Conservation (phyloP, 2,888 invertebrate genomes). For the Eugnorisma glareosa region DNA sequence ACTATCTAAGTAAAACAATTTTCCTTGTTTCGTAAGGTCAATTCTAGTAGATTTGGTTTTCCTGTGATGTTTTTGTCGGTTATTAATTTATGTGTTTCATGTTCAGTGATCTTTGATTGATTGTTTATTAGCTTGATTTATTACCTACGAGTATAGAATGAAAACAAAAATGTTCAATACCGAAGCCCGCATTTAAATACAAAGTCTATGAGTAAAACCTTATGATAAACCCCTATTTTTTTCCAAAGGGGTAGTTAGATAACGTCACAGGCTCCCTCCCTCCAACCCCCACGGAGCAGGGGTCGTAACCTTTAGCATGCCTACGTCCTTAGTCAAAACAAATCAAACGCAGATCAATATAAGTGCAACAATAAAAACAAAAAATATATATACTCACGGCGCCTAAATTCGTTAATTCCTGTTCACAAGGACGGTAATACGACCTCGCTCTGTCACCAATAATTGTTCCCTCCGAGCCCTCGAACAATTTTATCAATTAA, state of each 20-base stretch:
- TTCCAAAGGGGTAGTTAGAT: slow-evolving; percentile 79
- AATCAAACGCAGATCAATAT: slow-evolving; percentile 80
- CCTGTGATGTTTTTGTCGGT: background rate
- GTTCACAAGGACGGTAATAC: slow-evolving; percentile 50
- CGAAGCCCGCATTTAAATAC: background rate
- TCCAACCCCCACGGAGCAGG: slow-evolving; percentile 73
- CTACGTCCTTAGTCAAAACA: slow-evolving; percentile 77
- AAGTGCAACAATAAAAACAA: slow-evolving; percentile 53
- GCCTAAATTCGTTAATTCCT: slow-evolving; percentile 60
- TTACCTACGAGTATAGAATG: too few species aligned
- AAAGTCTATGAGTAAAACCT: slow-evolving; percentile 9
- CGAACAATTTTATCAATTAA: slow-evolving; percentile 54
- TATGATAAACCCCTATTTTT: slow-evolving; percentile 44
- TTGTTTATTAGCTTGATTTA: background rate
- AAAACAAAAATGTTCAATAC: background rate
- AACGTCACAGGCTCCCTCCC: slow-evolving; percentile 76
- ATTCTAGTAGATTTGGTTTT: background rate
- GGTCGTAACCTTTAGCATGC: slow-evolving; percentile 85
- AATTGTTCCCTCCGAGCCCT: slow-evolving; percentile 47
- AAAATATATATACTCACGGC: slow-evolving; percentile 59
- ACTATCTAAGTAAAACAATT: background rate
- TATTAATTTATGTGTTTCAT: background rate
- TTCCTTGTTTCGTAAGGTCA: background rate
- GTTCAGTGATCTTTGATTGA: background rate
- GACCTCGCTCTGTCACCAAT: slow-evolving; percentile 39